Percentiles rank a stretch among this genome's conserved stretches.
phyloP scores from a whole-genome alignment of 2,113 vertebrate species.

The Acrocephalus kingi region DNA sequence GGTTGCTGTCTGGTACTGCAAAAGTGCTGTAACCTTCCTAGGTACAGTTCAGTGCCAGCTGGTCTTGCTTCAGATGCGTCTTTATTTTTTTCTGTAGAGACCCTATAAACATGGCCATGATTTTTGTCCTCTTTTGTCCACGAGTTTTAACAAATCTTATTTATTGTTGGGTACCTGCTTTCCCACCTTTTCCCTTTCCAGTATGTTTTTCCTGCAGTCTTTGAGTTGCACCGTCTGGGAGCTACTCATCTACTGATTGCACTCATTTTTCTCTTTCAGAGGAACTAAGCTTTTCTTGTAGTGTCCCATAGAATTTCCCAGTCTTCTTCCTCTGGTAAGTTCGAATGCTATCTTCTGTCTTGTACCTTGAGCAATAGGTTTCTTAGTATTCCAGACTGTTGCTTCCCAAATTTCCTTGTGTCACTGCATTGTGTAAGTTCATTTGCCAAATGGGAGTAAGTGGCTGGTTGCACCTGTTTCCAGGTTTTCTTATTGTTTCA shows the following conservation, averaged over 20 bases:
- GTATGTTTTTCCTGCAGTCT: background rate
- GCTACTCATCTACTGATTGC: conserved; percentile 7
- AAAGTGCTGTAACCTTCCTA: background rate
- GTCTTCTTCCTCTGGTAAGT: conserved; percentile 33
- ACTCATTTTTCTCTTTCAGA: conserved; percentile 51
- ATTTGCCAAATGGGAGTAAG: background rate
- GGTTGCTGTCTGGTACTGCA: background rate
- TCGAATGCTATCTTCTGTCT: background rate
- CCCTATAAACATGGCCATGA: background rate
- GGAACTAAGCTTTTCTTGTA: conserved; percentile 23
- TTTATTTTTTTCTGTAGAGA: background rate
- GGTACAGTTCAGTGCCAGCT: background rate
- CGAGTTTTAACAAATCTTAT: background rate
- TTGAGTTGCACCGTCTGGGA: background rate
- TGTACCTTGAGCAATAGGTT: background rate
- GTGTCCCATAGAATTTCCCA: conserved; percentile 7
- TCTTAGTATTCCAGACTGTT: background rate
- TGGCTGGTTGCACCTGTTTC: background rate
- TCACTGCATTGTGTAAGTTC: background rate
- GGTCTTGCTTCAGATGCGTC: background rate
- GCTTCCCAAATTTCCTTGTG: background rate
- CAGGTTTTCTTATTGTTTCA: background rate
- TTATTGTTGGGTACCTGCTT: background rate
- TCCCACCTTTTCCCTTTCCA: background rate
- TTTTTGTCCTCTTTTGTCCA: background rate